Conservation (phyloP, 2,113 vertebrate genomes). For the Neolamprologus cancellatus region DNA sequence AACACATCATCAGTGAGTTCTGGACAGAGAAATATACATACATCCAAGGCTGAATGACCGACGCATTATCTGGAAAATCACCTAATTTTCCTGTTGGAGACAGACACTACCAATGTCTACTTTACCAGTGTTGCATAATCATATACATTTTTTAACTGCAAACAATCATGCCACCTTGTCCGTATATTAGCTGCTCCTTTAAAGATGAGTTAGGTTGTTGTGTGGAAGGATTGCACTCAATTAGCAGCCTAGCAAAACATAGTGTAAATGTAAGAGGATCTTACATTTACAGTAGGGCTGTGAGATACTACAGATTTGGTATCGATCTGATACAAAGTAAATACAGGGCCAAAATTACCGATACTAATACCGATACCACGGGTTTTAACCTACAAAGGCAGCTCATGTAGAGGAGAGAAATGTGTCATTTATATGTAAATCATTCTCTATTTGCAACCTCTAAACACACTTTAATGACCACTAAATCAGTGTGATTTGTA, state of each 20-base stretch:
- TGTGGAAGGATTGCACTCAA: not conserved
- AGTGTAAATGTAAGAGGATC: not conserved
- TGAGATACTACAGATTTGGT: not conserved
- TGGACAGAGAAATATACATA: constrained; percentile 15
- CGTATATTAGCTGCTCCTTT: not conserved
- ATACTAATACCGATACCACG: accelerated
- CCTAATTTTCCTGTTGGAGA: not conserved
- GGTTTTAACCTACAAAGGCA: not conserved
- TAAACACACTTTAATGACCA: not conserved
- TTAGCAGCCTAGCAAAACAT: not conserved
- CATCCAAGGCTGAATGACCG: not conserved
- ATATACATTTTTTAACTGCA: not conserved
- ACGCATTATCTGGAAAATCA: not conserved
- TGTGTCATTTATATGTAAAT: not conserved
- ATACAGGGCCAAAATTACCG: accelerated
- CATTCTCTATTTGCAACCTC: not conserved
- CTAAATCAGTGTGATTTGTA: not conserved
- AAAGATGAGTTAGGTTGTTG: not conserved
- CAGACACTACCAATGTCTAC: not conserved
- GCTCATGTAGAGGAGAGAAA: not conserved
- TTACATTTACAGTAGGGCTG: not conserved
- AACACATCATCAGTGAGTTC: constrained; percentile 35
- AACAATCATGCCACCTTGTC: not conserved
- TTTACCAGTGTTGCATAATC: not conserved
- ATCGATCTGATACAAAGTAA: not conserved